Percentiles rank a stretch among this genome's conserved stretches.
Conservation (phyloP, 2,797 vertebrate species). For the Enteromius trimaculatus region DNA sequence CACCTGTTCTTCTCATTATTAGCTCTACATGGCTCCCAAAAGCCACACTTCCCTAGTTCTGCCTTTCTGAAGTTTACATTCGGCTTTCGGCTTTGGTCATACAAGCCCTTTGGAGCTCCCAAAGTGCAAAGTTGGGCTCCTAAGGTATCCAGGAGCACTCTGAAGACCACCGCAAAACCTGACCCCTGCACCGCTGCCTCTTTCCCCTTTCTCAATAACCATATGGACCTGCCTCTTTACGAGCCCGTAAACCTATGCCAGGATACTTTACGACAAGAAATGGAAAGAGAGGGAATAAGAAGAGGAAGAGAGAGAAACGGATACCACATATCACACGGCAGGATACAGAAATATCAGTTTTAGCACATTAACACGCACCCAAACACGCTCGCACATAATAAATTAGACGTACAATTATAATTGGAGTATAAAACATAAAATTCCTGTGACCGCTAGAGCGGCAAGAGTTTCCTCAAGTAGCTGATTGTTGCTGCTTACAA, state of each 20-base stretch:
- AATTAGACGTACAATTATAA: slow-evolving; percentile 16
- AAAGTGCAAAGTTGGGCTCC: slow-evolving; percentile 42
- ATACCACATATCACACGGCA: slow-evolving; percentile 23
- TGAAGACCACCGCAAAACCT: slow-evolving; percentile 43
- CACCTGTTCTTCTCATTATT: slow-evolving; percentile 62
- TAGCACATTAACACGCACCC: slow-evolving; percentile 33
- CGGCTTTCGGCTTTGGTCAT: slow-evolving; percentile 49
- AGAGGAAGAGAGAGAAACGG: slow-evolving; percentile 36
- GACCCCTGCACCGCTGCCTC: slow-evolving; percentile 46
- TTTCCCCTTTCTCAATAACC: slow-evolving; percentile 48
- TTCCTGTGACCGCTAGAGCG: background rate
- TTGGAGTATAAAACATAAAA: background rate
- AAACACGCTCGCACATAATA: background rate
- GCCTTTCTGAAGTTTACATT: slow-evolving; percentile 46
- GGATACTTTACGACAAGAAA: slow-evolving; percentile 40
- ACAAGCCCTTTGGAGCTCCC: slow-evolving; percentile 52
- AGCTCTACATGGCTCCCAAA: slow-evolving; percentile 49
- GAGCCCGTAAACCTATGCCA: slow-evolving; percentile 53
- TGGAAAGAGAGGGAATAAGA: slow-evolving; percentile 2
- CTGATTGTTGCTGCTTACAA: slow-evolving; percentile 30
- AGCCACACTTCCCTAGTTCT: slow-evolving; percentile 54
- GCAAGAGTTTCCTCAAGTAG: slow-evolving; percentile 13
- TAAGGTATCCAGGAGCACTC: slow-evolving; percentile 53
- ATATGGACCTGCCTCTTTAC: slow-evolving; percentile 57
- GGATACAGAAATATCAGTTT: slow-evolving; percentile 35